Base-by-base conservation (phyloP, 1,140 invertebrate genomes). In the Leptinotarsa lineolata region DNA sequence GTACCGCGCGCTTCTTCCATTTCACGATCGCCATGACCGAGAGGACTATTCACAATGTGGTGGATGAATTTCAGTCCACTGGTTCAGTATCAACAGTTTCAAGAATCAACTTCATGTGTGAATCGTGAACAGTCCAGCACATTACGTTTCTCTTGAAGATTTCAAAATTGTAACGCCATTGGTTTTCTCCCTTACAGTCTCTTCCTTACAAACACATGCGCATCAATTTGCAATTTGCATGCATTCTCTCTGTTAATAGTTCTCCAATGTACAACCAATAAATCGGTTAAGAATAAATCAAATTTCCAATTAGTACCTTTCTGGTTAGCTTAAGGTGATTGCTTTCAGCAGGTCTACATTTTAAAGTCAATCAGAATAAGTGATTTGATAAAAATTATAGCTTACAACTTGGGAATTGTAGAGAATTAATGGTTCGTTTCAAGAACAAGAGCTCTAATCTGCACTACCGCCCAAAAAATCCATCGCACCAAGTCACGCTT, bases 291-390 rank as follows among this genome's bases (percentile, higher is more conserved):
- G 16, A 54, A 54, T 54, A 18, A 54, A 54, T 54, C 48, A 54
- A 54, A 54, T n/a, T 54, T 54, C 15, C 60, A 63, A 63, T 63
- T 22, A 22, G 22, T 63, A 15, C 60, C 60, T 63, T 24, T 63
- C 22, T 22, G 21, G 22, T 63, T 63, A 22, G 60, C 12, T 63
- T 24, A 63, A 63, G 60, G 60, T 66, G 64, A 30, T 66, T 66
- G 64, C 64, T 24, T 66, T 66, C 16, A n/a, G 16, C 48, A 54
- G 30, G 64, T 30, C 30, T 66, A 66, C 64, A 66, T 66, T 66
- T 66, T 66, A 39, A 66, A 66, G 64, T 66, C 64, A 66, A 66
- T 66, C 64, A 66, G 64, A 66, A 66, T 66, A 66, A 66, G 64
- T 66, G 64, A 66, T 66, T 66, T 66, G 64, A 5, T n/a, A 11